These are phyloP conservation scores for Drosophila baimaii DNA, from an alignment of 1,140 invertebrate species.

Conservation along the genomic window DNA sequence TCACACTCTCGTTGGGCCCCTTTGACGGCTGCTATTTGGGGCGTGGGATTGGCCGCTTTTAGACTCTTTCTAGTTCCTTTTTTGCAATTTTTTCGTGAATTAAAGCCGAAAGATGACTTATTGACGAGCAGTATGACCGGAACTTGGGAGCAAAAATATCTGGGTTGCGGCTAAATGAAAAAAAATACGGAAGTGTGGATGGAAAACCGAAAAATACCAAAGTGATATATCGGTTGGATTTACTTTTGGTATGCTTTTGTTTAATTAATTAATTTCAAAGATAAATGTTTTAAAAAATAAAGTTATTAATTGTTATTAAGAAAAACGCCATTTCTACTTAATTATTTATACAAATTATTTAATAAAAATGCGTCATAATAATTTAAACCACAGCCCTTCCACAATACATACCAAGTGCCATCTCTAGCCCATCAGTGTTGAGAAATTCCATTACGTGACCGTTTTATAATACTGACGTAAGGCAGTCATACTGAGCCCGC, in stretches of 20 bases:
- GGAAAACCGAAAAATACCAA: neutral
- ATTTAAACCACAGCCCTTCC: neutral
- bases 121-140: slow-evolving; percentile 60
- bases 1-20: slow-evolving; percentile 8
- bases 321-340: rapidly evolving
- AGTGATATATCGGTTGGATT: neutral
- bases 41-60: slow-evolving; percentile 17
- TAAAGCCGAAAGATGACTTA: slow-evolving; percentile 80
- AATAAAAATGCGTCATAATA: no score
- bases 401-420: neutral
- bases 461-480: neutral
- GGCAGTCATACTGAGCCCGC: slow-evolving; percentile 39
- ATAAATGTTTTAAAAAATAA: neutral
- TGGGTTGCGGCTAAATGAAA: neutral
- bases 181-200: slow-evolving; percentile 3
- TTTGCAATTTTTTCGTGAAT: slow-evolving; percentile 74
- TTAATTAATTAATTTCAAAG: neutral
- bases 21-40: slow-evolving; percentile 33
- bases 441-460: neutral
- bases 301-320: no score
- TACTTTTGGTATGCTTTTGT: neutral
- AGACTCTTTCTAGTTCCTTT: slow-evolving; percentile 12
- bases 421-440: slow-evolving; percentile 16
- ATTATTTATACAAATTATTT: neutral
- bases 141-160: slow-evolving; percentile 6